Base-by-base conservation (phyloP, 1,140 invertebrate genomes). In the Drosophila auraria region DNA sequence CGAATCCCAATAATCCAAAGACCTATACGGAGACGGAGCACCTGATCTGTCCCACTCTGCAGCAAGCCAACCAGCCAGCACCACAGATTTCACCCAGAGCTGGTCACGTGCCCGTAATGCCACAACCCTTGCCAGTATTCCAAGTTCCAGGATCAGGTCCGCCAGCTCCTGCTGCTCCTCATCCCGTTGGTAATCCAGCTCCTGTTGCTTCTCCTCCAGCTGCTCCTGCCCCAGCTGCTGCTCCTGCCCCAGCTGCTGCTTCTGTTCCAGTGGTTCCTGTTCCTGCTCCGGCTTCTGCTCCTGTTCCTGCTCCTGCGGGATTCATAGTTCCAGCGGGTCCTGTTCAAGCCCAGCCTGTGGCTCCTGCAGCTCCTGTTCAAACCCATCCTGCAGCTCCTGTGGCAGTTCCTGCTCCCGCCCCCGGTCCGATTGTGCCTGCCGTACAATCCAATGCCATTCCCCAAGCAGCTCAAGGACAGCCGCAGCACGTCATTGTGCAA, bases 21-120 rank as follows among this genome's bases (percentile, higher is more conserved):
- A 47, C 72, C 2, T 90, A 86, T 15, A 84, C 72, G 0, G 82
- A 90, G 51, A 90, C 86, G 11, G 64, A 80, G 40, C 65, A 77
- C 51, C 59, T 90, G 6, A 56, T 90, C 5, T 90, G 86, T 51
- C 86, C 86, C 15, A 79, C 66, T 2, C n/a, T 64, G n/a, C 30
- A 54, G 33, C 59, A 60, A 25, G 30, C 57, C 23, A 61, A 68
- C 17, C 66, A 59, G 20, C 51, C 69, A 2, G 27, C 68, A 15
- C 78, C 78, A 3, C 57, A 38, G 4, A 40, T 73, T 23, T 40
- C 61, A 12, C 30, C 70, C 0, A 69, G 58, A 30, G 42, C 38
- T 5, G 27, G 12, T 2, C 12, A n/a, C 4, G 78, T 80, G 30
- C 78, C 78, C 0, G 69, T 80, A 25, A 80, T 80, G 78, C 77